Evolutionary conservation across 2,888 invertebrate species (phyloP).

Genomic region (Habroteleia sp.): DNA sequence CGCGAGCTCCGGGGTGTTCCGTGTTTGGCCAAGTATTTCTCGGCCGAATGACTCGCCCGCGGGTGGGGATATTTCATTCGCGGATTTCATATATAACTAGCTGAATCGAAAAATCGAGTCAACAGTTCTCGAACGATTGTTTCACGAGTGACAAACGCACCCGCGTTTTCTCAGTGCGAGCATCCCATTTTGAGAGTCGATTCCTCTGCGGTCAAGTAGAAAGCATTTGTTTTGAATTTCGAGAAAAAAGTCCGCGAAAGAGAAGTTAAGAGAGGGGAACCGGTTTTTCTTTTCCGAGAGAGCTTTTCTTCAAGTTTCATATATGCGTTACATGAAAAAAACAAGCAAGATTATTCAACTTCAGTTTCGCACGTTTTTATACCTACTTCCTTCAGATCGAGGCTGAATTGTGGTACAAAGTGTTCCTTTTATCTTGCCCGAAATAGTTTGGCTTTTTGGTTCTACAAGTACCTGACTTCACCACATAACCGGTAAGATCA

Average conservation of each 20-base stretch:
- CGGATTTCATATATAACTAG: slow-evolving; percentile 72
- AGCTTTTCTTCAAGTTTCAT: slow-evolving; percentile 61
- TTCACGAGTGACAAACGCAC: slow-evolving; percentile 37
- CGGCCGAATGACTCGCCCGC: slow-evolving; percentile 7
- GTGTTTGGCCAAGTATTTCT: slow-evolving; percentile 17
- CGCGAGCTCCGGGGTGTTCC: slow-evolving; percentile 1
- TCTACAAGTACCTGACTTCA: too few relatives aligned
- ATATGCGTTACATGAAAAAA: slow-evolving; percentile 80
- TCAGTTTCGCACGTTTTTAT: slow-evolving; percentile 81
- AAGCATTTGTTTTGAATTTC: neutral
- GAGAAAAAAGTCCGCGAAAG: neutral
- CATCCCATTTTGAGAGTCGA: too few relatives aligned
- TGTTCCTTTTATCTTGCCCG: slow-evolving; percentile 12
- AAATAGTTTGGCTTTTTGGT: too few relatives aligned
- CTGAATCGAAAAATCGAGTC: slow-evolving; percentile 77
- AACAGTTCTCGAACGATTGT: slow-evolving; percentile 76
- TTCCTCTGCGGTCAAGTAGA: too few relatives aligned
- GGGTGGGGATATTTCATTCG: slow-evolving; percentile 23
- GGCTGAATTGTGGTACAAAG: too few relatives aligned
- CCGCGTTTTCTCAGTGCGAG: slow-evolving; percentile 8
- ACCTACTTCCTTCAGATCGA: slow-evolving; percentile 41
- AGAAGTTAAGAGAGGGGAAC: too few relatives aligned
- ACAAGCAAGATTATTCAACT: slow-evolving; percentile 82
- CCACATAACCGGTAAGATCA: too few relatives aligned
- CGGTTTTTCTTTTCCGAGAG: too few relatives aligned